Evolutionary conservation across 1,140 invertebrate species (phyloP), one percentile per base, ranked within the genome.

Genomic region (Calycopis cecrops): DNA sequence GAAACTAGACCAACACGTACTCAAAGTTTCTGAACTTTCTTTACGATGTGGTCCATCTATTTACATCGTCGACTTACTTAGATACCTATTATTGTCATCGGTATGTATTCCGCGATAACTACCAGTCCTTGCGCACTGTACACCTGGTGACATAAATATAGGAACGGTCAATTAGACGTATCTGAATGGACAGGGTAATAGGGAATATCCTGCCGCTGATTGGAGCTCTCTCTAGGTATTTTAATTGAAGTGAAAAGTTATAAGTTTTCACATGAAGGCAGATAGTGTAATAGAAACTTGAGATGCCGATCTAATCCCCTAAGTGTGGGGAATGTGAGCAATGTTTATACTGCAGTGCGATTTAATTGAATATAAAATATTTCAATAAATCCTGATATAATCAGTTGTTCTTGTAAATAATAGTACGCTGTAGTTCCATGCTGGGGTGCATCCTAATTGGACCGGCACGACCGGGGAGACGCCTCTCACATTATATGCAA

Each of bases 101-200:
- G 37, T 38, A 37, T 37, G 44, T 44, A 53, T 40, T 48, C 35
- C 33, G 52, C 51, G 58, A 71, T 76, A 67, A 76, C 73, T 76
- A 66, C 65, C 62, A 69, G 63, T 58, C 59, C 51, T 12, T 55
- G 16, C 37, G n/a, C 34, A 48, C 44, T n/a, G 51, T 60, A 52
- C 57, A 65, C 52, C 63, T 42, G 69, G 57, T 67, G 65, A 67
- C 64, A 62, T 60, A 67, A 63, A 65, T 66, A 70, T 57, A 54
- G 60, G 52, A 60, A 57, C 42, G 44, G 59, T 63, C 21, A 63
- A 67, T 67, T 67, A 67, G 58, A 63, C 44, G 52, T 61, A 67
- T 63, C 53, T 61, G 61, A 63, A 63, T 59, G 63, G 65, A 63
- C 65, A 55, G 58, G 47, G 50, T 67, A 67, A 67, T 67, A 59